Evolutionary conservation across 1,140 invertebrate genomes (phyloP).

Genomic region (Aleiodes sp.): DNA sequence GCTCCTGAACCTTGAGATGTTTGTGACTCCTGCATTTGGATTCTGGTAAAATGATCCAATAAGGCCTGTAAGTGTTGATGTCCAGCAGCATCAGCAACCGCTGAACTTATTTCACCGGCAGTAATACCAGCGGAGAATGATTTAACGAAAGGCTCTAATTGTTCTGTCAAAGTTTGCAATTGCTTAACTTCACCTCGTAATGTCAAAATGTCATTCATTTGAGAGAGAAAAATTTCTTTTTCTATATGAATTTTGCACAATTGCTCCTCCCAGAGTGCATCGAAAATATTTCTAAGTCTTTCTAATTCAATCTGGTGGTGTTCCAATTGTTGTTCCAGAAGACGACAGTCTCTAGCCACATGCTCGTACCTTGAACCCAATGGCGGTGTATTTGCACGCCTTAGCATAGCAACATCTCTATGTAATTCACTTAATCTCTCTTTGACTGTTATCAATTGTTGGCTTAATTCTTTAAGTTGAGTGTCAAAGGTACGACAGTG

Average conservation of each 20-base stretch:
- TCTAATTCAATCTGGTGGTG: conserved; percentile 74
- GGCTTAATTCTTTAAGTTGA: conserved; percentile 72
- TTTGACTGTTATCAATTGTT: conserved; percentile 72
- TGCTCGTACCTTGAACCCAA: conserved; percentile 69
- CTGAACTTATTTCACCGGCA: conserved; percentile 54
- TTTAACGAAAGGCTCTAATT: conserved; percentile 74
- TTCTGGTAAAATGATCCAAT: conserved; percentile 68
- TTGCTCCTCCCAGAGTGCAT: conserved; percentile 76
- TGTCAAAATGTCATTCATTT: conserved; percentile 75
- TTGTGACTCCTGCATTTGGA: conserved; percentile 62
- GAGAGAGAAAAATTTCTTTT: conserved; percentile 73
- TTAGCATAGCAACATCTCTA: conserved; percentile 68
- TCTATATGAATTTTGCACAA: conserved; percentile 74
- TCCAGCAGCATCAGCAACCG: conserved; percentile 54
- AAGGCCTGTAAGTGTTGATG: conserved; percentile 68
- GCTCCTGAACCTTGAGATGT: conserved; percentile 36
- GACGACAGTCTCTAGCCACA: conserved; percentile 70
- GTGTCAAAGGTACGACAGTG: conserved; percentile 74
- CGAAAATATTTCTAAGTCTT: conserved; percentile 70
- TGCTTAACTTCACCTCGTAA: conserved; percentile 75
- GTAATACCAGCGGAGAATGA: conserved; percentile 65
- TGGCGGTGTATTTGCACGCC: conserved; percentile 70
- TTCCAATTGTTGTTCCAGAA: conserved; percentile 73
- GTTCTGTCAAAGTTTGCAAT: conserved; percentile 70
- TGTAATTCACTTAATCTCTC: conserved; percentile 74